Evolutionary conservation across 2,888 invertebrate genomes (phyloP).

Genomic region (Microctonus brassicae): DNA sequence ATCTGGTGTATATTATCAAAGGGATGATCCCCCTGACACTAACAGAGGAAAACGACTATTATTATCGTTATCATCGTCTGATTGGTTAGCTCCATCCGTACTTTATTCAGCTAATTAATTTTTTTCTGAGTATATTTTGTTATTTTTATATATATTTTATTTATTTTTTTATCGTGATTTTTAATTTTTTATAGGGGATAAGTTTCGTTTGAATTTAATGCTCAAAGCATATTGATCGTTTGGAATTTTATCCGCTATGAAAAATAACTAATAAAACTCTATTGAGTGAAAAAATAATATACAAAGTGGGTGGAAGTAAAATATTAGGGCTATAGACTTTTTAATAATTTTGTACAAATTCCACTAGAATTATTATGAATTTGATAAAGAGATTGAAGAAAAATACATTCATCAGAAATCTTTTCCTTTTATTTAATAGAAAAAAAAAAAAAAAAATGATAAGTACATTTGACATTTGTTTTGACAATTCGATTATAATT

Average conservation of each 20-base stretch:
- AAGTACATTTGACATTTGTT: not conserved
- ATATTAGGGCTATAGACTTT: too few relatives aligned
- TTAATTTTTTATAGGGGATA: not conserved
- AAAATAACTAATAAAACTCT: too few relatives aligned
- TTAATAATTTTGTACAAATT: too few relatives aligned
- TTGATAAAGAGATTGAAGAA: not conserved
- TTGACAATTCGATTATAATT: not conserved
- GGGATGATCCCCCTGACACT: slow-evolving; percentile 33
- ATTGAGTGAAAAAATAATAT: too few relatives aligned
- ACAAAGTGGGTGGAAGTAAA: too few relatives aligned
- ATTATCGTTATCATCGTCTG: slow-evolving; percentile 30
- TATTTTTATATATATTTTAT: not conserved
- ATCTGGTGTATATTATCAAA: slow-evolving; percentile 33
- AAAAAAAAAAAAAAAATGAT: too few relatives aligned
- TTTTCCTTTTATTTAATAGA: too few relatives aligned
- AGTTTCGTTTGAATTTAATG: not conserved
- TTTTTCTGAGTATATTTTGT: not conserved
- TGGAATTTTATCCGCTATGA: too few relatives aligned
- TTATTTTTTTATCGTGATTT: not conserved
- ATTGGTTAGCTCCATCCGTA: slow-evolving; percentile 20
- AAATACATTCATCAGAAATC: not conserved
- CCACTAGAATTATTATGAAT: too few relatives aligned
- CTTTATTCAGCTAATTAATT: slow-evolving; percentile 31
- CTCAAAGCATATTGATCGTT: too few relatives aligned
- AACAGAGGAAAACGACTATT: slow-evolving; percentile 30